Evolutionary conservation across 92 coral and sea anemone species (phyloP).

Genomic region (Palythoa grandis): DNA sequence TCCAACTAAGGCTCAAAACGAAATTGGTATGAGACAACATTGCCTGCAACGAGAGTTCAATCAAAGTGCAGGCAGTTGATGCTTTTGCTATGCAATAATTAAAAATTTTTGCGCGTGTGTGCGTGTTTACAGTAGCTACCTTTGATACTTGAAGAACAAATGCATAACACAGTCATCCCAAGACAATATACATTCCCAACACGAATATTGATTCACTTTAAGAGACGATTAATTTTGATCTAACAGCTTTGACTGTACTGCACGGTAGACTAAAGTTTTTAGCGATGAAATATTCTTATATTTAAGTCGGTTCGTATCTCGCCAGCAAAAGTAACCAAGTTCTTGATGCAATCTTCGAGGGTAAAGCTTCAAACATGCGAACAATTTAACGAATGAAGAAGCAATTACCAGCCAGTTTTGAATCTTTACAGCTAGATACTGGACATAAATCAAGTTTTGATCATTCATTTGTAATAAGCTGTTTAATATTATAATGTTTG

Average conservation of each 20-base stretch:
- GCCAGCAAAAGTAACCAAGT: too few relatives aligned
- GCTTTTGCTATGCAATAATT: background rate
- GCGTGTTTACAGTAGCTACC: constrained; percentile 28
- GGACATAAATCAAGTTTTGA: background rate
- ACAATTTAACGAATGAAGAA: background rate
- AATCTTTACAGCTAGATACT: background rate
- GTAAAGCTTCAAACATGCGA: background rate
- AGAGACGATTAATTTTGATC: constrained; percentile 24
- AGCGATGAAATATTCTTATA: background rate
- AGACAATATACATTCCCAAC: background rate
- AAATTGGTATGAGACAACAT: background rate
- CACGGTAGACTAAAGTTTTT: background rate
- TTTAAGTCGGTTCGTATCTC: background rate
- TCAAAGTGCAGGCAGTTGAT: background rate
- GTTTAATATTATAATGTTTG: background rate
- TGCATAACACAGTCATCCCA: background rate
- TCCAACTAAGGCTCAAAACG: background rate
- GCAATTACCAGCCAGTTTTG: background rate
- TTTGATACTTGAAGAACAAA: constrained; percentile 13
- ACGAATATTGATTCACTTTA: constrained; percentile 12
- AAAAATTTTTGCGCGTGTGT: constrained; percentile 17
- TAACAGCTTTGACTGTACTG: constrained; percentile 8
- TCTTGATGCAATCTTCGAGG: background rate
- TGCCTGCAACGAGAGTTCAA: background rate
- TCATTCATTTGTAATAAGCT: too few relatives aligned